Base-by-base conservation (phyloP, 2,113 vertebrate genomes). In the Podiceps cristatus region DNA sequence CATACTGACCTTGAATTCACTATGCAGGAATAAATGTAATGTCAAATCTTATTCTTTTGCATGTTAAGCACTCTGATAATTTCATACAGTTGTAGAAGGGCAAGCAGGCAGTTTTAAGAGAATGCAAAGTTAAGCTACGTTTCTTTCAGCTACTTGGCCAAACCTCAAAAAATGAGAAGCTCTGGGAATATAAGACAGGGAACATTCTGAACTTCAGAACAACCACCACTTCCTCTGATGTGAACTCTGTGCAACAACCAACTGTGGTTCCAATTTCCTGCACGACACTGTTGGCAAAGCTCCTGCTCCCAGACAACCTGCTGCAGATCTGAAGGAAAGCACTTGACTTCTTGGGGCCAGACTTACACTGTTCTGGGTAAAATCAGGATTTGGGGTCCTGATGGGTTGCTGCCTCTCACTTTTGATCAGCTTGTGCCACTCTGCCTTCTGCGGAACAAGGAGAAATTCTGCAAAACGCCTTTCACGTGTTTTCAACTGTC, bases 1-100 rank as follows among this genome's bases (percentile, higher is more conserved):
- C 33, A n/a, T 69, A 28, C 13, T 77, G 68, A 92, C 72, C 83
- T 92, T 90, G 55, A 95, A 86, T 83, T 91, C 67, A 69, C 28
- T 45, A 31, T 4, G 3, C 9, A 60, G 42, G 63, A 77, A 83
- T 55, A 86, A 95, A 80, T 63, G 9, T 25, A 49, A 69, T 10
- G 13, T 45, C 45, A 91, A 83, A 79, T 29, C 4, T 80, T 80
- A 83, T 29, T 83, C 19, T 76, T 89, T 53, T 71, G 27, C 29
- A 16, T 53, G 42, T 42, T 95, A 93, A 93, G n/a, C 19, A 68
- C 27, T 6, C 16, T 17, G 27, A 37, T 45, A 55, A 80, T 42
- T 82, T 88, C 42, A 14, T 27, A 15, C 14, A 19, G 5, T 45
- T 84, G 45, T 40, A 83, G 27, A 2, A 22, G 11, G 23, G 3